phyloP scores from a whole-genome alignment of 2,888 invertebrate genomes.

The Metellina segmentata region DNA sequence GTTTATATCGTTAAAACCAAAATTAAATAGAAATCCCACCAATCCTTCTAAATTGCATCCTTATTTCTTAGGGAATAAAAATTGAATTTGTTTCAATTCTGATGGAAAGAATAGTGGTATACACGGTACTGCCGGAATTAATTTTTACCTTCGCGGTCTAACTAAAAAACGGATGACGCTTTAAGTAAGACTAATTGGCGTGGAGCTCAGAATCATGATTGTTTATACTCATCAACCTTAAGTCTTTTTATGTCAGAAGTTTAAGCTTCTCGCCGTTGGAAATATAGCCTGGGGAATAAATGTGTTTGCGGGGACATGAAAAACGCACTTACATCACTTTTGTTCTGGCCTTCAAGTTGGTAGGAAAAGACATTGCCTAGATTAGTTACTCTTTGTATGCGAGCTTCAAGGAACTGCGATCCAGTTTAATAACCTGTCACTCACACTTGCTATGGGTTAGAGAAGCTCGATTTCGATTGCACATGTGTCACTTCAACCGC shows the following conservation, averaged over 20 bases:
- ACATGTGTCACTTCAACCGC: slow-evolving; percentile 48
- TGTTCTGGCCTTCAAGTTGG: background rate
- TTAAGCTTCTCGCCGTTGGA: background rate
- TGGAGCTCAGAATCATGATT: background rate
- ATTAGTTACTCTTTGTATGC: slow-evolving; percentile 71
- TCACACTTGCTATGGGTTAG: slow-evolving; percentile 51
- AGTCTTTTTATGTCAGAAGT: background rate
- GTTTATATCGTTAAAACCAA: background rate
- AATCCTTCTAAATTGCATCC: background rate
- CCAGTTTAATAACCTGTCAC: slow-evolving; percentile 73
- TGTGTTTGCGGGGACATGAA: background rate
- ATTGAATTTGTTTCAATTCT: background rate
- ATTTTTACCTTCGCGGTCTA: background rate
- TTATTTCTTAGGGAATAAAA: background rate
- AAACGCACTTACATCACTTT: slow-evolving; percentile 13
- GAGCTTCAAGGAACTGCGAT: slow-evolving; percentile 51
- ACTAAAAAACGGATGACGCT: background rate
- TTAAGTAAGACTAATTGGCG: background rate
- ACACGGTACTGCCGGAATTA: background rate
- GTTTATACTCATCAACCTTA: background rate
- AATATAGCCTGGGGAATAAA: too few species aligned
- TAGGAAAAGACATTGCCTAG: slow-evolving; percentile 51
- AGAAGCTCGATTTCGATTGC: slow-evolving; percentile 34
- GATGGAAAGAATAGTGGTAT: background rate
- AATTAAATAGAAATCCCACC: background rate